Evolutionary conservation across 2,113 vertebrate genomes (phyloP).

Genomic region (Tor tambroides): DNA sequence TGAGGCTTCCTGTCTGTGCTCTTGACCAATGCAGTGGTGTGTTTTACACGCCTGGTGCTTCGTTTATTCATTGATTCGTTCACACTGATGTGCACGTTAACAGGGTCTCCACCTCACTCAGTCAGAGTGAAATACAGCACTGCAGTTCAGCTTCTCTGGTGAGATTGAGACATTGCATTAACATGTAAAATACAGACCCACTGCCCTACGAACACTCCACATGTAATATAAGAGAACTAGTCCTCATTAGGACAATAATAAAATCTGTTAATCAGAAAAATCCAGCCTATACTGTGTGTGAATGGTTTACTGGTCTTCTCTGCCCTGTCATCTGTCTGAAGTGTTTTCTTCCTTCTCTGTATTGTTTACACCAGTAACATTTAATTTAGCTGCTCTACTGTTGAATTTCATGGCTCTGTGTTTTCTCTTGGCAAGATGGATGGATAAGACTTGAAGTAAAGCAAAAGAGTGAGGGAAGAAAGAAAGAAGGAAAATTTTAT

Average conservation of each 20-base stretch:
- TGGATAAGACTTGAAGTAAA: neutral
- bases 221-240: neutral
- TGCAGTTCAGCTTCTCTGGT: neutral
- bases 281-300: neutral
- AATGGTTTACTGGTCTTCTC: constrained; percentile 13
- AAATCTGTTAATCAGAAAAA: neutral
- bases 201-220: neutral
- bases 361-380: constrained; percentile 45
- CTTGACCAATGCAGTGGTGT: constrained; percentile 21
- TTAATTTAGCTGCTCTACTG: constrained; percentile 20
- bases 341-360: constrained; percentile 42
- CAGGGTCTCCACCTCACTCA: neutral
- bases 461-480: constrained; percentile 9
- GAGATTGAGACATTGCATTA: neutral
- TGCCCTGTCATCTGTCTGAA: neutral
- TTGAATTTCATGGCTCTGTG: constrained; percentile 30
- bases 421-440: constrained; percentile 29
- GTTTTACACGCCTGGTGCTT: constrained; percentile 1
- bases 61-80: constrained; percentile 25
- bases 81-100: neutral
- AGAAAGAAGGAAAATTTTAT: neutral
- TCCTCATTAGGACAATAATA: neutral
- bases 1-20: neutral
- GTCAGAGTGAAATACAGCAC: constrained; percentile 13
- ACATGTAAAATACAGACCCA: neutral